Evolutionary conservation across 2,113 vertebrate genomes (phyloP).

Genomic region (Dunckerocampus dactyliophorus): DNA sequence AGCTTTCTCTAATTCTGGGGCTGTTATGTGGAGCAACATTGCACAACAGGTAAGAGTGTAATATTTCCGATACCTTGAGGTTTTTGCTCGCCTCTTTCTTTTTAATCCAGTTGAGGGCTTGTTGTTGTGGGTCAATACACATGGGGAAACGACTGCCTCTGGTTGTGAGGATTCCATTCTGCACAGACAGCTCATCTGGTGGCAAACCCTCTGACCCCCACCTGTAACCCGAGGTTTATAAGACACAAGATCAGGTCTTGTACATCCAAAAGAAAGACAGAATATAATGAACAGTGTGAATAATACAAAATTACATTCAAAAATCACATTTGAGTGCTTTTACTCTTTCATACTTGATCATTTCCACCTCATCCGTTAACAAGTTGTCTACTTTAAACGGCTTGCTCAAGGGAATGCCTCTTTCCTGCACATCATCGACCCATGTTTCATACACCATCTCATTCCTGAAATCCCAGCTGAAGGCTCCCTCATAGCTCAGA

Average conservation of each 20-base stretch:
- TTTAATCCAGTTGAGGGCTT: conserved; percentile 95
- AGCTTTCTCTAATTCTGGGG: conserved; percentile 9
- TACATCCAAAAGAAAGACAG: background rate
- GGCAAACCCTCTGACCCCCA: conserved; percentile 95
- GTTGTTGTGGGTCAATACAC: conserved; percentile 96
- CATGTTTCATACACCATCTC: conserved; percentile 85
- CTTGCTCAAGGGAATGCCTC: conserved; percentile 84
- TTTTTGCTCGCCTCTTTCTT: conserved; percentile 89
- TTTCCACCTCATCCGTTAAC: conserved; percentile 88
- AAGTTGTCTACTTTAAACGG: conserved; percentile 87
- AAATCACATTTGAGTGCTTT: background rate
- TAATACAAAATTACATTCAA: too few relatives aligned
- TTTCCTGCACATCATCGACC: conserved; percentile 76
- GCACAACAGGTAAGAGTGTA: background rate
- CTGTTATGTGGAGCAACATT: conserved; percentile 61
- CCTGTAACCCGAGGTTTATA: conserved; percentile 58
- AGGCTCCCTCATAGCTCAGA: conserved; percentile 91
- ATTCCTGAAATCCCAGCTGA: conserved; percentile 90
- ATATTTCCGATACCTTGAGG: conserved; percentile 73
- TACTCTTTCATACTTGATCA: conserved; percentile 80
- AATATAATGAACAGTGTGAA: too few relatives aligned
- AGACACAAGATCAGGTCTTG: background rate
- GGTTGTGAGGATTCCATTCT: conserved; percentile 95
- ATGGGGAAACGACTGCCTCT: conserved; percentile 88
- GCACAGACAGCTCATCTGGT: conserved; percentile 90